Evolutionary conservation across 2,888 invertebrate genomes (phyloP).

Genomic region (Lycophotia porphyrea): DNA sequence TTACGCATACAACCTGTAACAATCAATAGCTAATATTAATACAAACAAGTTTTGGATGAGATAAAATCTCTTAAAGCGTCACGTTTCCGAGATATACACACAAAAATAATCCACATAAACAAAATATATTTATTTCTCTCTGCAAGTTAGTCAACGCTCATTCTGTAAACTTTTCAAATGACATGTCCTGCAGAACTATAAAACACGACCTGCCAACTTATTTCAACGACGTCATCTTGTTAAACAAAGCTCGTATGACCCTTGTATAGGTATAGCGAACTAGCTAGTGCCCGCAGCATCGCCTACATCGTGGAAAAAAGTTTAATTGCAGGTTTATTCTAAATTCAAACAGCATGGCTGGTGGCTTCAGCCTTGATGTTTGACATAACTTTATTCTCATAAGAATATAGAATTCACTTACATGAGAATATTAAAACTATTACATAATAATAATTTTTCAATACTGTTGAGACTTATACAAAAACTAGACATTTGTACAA

Average conservation of each 20-base stretch:
- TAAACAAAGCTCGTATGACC: conserved; percentile 11
- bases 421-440: too few relatives aligned
- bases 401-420: too few relatives aligned
- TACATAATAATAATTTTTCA: too few relatives aligned
- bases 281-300: neutral
- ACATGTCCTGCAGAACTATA: conserved; percentile 7
- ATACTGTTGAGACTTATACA: too few relatives aligned
- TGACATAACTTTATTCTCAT: too few relatives aligned
- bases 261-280: neutral
- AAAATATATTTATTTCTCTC: neutral
- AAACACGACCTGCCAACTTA: conserved; percentile 14
- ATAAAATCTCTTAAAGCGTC: neutral
- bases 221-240: conserved; percentile 26
- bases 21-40: neutral
- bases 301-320: neutral
- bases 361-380: too few relatives aligned
- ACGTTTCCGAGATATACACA: neutral
- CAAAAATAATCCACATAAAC: neutral
- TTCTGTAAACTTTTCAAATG: conserved; percentile 27
- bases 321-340: neutral
- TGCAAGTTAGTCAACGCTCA: conserved; percentile 3
- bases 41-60: neutral
- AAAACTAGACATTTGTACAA: too few relatives aligned
- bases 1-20: neutral
- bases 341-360: too few relatives aligned